These are phyloP conservation scores for Oligia latruncula DNA, from an alignment of 2,888 invertebrate species.

Conservation along the genomic window DNA sequence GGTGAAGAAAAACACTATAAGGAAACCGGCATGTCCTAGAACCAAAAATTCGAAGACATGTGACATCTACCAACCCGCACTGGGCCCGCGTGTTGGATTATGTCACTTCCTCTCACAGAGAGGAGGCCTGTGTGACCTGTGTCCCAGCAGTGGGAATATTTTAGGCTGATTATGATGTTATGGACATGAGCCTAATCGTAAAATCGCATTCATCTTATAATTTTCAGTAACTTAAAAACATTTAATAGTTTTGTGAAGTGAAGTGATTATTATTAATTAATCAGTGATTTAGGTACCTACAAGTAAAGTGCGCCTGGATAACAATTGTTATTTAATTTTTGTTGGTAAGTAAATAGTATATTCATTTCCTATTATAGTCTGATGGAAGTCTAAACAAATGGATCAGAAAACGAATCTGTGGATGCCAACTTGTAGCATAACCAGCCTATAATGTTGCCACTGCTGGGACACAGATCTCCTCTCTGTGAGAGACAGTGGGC, in stretches of 20 bases:
- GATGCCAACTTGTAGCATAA: not conserved
- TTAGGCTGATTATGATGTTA: too few species aligned
- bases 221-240: not conserved
- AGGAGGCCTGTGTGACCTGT: too few species aligned
- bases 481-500: too few species aligned
- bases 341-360: conserved; percentile 20
- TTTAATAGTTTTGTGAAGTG: conserved; percentile 21
- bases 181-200: not conserved
- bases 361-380: too few species aligned
- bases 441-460: too few species aligned
- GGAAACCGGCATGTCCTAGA: not conserved
- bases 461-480: too few species aligned
- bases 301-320: not conserved
- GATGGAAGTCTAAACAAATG: not conserved
- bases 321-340: not conserved
- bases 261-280: conserved; percentile 1
- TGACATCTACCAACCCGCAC: not conserved
- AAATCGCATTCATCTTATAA: conserved; percentile 5
- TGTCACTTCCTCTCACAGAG: too few species aligned
- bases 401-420: not conserved
- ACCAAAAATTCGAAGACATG: not conserved
- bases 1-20: not conserved
- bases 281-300: not conserved
- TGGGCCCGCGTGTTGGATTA: not conserved
- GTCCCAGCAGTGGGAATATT: not conserved